Base-by-base conservation (phyloP, 2,113 vertebrate genomes). In the Monarcha castaneiventris region DNA sequence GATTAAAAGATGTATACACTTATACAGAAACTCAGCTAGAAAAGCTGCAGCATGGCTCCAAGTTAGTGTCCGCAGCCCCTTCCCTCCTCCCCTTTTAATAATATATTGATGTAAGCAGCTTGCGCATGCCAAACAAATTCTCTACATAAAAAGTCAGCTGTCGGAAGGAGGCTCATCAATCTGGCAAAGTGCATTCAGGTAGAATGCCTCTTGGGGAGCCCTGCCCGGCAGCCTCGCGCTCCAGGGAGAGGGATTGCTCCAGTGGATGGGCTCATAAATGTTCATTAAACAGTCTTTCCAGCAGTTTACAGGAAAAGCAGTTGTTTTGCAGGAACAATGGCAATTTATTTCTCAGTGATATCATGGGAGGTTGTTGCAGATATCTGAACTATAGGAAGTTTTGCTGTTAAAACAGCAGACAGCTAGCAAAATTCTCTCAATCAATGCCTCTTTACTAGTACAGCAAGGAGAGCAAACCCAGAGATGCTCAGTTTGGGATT, bases 91-190 rank as follows among this genome's bases (percentile, higher is more conserved):
- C n/a, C 97, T 97, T 98, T 98, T 98, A 96, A 98, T 98, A 97
- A 97, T 97, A 91, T 87, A 96, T 96, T 94, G 97, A 98, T 97
- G 97, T 92, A 97, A 98, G 97, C 98, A 97, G 97, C 97, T 98
- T 97, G 97, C 96, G 95, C 96, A 97, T 97, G 98, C 98, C 98
- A 98, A 97, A 97, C 97, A 98, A 98, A 98, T 97, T 98, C 98
- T 97, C 98, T 94, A 86, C 98, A 98, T 98, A 97, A 98, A 96
- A 98, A 98, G 98, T 98, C 98, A 98, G 87, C 98, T 98, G 98
- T 99, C 98, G 97, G 98, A 98, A 96, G 76, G 96, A 97, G 97
- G 96, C 95, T 98, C 98, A 96, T 98, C 98, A 98, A 96, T 98
- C 97, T 98, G 96, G 94, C 93, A 81, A 89, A 95, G 96, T 83